Evolutionary conservation across 1,140 invertebrate species (phyloP).

Genomic region (Drosophila takahashii): DNA sequence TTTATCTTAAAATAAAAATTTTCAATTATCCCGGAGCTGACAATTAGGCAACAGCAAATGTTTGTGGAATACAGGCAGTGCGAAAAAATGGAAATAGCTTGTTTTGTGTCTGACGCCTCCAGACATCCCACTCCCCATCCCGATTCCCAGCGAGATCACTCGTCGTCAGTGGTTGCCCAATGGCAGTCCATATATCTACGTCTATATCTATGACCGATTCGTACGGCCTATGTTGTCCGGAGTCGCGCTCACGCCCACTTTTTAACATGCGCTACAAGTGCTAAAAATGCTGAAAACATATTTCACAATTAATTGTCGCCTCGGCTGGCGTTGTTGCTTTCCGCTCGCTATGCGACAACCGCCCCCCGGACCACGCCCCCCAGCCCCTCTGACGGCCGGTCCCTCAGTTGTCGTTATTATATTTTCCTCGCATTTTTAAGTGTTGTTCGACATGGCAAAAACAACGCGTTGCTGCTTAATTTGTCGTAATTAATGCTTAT

Average conservation of each 20-base stretch:
- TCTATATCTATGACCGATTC: conserved; percentile 30
- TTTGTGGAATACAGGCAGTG: conserved; percentile 1
- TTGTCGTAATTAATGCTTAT: conserved; percentile 83
- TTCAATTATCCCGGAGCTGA: background rate
- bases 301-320: conserved; percentile 83
- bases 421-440: conserved; percentile 79
- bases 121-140: conserved; percentile 2
- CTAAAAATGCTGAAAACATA: conserved; percentile 83
- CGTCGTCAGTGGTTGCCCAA: conserved; percentile 32
- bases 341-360: conserved; percentile 34
- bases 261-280: conserved; percentile 77
- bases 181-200: conserved; percentile 16
- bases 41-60: conserved; percentile 19
- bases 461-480: conserved; percentile 81
- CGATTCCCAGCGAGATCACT: background rate
- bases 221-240: conserved; percentile 15
- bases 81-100: conserved; percentile 62
- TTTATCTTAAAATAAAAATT: background rate
- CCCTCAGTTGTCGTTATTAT: conserved; percentile 54
- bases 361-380: conserved; percentile 9
- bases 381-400: background rate
- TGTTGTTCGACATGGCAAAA: conserved; percentile 82
- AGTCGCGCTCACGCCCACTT: conserved; percentile 62
- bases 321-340: conserved; percentile 48
- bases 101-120: conserved; percentile 25